These are phyloP conservation scores for Aleiodes leptofemur DNA, from an alignment of 2,888 invertebrate genomes.

Conservation along the genomic window DNA sequence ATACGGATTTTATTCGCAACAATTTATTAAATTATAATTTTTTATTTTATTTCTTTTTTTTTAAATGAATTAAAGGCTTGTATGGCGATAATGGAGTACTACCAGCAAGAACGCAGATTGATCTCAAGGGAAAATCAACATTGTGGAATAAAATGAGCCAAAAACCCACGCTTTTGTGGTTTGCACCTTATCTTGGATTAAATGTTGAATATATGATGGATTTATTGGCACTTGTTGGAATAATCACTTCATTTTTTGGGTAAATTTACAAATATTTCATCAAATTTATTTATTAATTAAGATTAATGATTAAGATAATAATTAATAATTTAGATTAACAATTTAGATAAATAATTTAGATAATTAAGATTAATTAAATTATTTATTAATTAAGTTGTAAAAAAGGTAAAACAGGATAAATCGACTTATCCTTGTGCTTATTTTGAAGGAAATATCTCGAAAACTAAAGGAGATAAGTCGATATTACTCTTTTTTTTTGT, in stretches of 20 bases:
- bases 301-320: no score
- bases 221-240: constrained; percentile 80
- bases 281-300: background rate
- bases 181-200: constrained; percentile 81
- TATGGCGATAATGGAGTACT: constrained; percentile 86
- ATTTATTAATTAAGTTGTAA: no score
- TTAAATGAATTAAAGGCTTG: constrained; percentile 77
- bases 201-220: constrained; percentile 83
- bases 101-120: constrained; percentile 78
- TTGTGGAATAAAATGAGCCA: constrained; percentile 78
- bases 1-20: background rate
- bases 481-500: no score
- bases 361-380: no score
- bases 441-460: no score
- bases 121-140: constrained; percentile 74
- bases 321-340: no score
- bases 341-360: no score
- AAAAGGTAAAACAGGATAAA: no score
- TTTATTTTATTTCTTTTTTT: constrained; percentile 4
- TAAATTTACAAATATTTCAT: constrained; percentile 66
- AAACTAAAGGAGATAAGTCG: no score
- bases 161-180: constrained; percentile 82
- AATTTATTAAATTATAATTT: background rate
- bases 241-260: constrained; percentile 82
- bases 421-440: no score